phyloP scores from a whole-genome alignment of 2,888 invertebrate species.

The Dicranocentrus wangi region DNA sequence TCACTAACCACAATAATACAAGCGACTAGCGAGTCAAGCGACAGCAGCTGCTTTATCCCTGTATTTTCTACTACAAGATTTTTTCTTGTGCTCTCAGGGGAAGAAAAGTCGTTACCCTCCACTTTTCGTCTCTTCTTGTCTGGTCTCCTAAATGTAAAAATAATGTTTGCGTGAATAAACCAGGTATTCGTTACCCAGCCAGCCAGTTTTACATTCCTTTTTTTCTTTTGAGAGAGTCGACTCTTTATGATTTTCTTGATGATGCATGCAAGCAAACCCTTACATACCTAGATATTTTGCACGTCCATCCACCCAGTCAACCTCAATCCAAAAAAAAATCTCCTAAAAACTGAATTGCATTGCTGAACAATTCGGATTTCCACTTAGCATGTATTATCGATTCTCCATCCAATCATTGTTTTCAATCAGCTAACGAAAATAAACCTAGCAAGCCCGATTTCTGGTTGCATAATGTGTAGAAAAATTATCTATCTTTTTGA shows the following conservation, averaged over 20 bases:
- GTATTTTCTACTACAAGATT: constrained; percentile 14
- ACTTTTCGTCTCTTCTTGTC: constrained; percentile 43
- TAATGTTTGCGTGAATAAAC: constrained; percentile 58
- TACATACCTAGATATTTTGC: constrained; percentile 23
- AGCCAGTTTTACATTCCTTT: constrained; percentile 41
- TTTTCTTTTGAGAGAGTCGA: constrained; percentile 9
- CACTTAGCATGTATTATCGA: constrained; percentile 12
- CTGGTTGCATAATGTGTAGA: constrained; percentile 3
- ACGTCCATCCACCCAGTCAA: not conserved
- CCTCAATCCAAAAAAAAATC: not conserved
- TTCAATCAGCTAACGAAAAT: constrained; percentile 32
- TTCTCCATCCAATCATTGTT: constrained; percentile 16
- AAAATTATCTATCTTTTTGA: constrained; percentile 1
- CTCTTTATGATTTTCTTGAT: not conserved
- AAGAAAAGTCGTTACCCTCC: constrained; percentile 65
- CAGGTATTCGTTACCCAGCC: constrained; percentile 51
- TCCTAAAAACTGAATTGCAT: constrained; percentile 28
- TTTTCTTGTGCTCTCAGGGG: constrained; percentile 34
- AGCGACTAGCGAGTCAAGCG: constrained; percentile 43
- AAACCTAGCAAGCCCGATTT: constrained; percentile 29
- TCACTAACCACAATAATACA: constrained; percentile 44
- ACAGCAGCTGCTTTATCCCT: constrained; percentile 31
- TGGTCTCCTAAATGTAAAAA: constrained; percentile 38
- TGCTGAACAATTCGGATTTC: constrained; percentile 31
- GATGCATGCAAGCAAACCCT: constrained; percentile 8